Conservation (phyloP, 2,797 vertebrate species). For the Esox masquinongy region DNA sequence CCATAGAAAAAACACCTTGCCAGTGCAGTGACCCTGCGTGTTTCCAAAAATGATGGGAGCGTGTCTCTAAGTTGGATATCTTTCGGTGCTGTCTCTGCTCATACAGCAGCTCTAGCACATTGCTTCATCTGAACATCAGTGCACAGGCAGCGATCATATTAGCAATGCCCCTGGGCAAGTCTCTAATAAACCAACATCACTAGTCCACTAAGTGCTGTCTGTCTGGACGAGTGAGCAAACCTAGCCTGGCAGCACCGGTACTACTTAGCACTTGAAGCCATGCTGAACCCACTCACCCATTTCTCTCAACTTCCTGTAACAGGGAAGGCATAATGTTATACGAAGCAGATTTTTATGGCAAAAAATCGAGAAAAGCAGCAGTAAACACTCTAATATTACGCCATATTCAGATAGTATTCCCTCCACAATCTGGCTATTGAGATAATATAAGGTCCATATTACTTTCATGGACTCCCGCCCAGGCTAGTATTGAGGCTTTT, state of each 20-base stretch:
- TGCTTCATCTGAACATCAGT: slow-evolving; percentile 8
- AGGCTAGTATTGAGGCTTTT: background rate
- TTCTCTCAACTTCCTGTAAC: background rate
- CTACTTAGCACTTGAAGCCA: background rate
- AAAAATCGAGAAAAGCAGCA: no score
- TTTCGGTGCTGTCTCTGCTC: background rate
- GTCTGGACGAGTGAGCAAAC: slow-evolving; percentile 17
- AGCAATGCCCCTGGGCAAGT: slow-evolving; percentile 2
- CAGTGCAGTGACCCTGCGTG: no score
- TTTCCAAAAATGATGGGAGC: no score
- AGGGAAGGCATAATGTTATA: background rate
- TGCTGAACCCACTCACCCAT: slow-evolving; percentile 10
- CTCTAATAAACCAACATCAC: slow-evolving; percentile 14
- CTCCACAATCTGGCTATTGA: background rate
- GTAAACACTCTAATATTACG: no score
- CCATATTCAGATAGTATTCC: background rate
- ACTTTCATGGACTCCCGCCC: background rate
- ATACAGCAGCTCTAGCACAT: slow-evolving; percentile 16
- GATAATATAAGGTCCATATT: background rate
- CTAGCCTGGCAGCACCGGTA: slow-evolving; percentile 1
- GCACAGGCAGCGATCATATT: slow-evolving; percentile 8
- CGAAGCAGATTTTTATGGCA: no score
- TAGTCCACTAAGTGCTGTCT: slow-evolving; percentile 23
- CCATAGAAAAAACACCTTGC: no score
- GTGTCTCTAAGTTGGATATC: no score